Base-by-base conservation (phyloP, 2,113 vertebrate genomes). In the Corydoras maculifer region DNA sequence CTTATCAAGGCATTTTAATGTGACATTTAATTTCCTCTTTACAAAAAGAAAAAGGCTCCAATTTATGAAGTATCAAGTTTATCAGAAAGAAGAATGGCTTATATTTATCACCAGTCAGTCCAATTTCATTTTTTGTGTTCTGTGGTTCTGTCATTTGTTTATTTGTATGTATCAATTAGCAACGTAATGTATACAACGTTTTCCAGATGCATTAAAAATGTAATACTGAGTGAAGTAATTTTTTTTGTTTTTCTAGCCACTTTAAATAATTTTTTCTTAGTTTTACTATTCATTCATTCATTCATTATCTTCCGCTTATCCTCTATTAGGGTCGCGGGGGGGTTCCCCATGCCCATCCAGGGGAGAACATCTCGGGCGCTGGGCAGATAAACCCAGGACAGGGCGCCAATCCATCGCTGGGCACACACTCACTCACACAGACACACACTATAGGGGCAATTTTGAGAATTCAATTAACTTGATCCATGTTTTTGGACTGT, bases 21-120 rank as follows among this genome's bases (percentile, higher is more conserved):
- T 85, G 72, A 83, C 79, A 81, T 86, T 82, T 84, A 80, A 82
- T 80, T 76, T 71, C 72, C 76, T 68, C 30, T 77, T 79, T 78
- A 80, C 65, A 75, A 70, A 70, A 66, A 63, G 57, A 66, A 73
- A 60, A 8, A 51, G 15, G 57, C 58, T 67, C 62, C 2, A n/a
- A 58, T 78, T 67, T 53, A 74, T 48, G 62, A 9, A 54, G 53
- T 66, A 70, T 68, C 58, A 66, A 68, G 58, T 67, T 61, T 54
- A 15, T 61, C n/a, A 6, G 58, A 54, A 8, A 67, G 71, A 67
- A 32, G 3, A 18, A 62, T 61, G 58, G 30, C 64, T 58, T 61
- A 67, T 68, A 61, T 73, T 73, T 60, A 54, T 49, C 50, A 67
- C 10, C 15, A 31, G 4, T 0, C 29, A 61, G 49, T 68, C 48